Conservation (phyloP, 2,888 invertebrate genomes). For the Nomada fabriciana region DNA sequence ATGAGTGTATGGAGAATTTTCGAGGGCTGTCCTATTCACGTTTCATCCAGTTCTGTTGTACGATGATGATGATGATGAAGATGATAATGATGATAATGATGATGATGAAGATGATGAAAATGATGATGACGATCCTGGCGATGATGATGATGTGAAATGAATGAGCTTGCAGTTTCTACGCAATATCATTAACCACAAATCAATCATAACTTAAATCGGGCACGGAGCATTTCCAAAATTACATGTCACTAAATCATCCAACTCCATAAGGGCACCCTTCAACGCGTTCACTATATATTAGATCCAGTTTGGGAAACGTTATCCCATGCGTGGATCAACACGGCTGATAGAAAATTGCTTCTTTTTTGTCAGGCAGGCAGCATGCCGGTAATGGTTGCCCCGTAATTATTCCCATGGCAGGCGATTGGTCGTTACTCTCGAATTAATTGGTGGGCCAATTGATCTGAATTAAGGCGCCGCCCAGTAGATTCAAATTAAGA, state of each 20-base stretch:
- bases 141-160: no score
- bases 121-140: no score
- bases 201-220: background rate
- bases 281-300: background rate
- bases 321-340: background rate
- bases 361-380: constrained; percentile 3
- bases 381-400: constrained; percentile 19
- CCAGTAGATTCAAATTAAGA: constrained; percentile 75
- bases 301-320: background rate
- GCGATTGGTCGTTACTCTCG: constrained; percentile 61
- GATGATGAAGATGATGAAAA: no score
- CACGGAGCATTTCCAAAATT: background rate
- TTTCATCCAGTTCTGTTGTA: no score
- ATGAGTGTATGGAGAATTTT: no score
- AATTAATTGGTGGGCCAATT: constrained; percentile 71
- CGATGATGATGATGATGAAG: no score
- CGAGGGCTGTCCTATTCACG: no score
- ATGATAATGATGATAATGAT: no score
- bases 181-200: no score
- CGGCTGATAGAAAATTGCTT: constrained; percentile 30
- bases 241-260: background rate
- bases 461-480: constrained; percentile 72
- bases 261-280: background rate
- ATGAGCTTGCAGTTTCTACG: no score
- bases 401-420: constrained; percentile 62